Conservation (phyloP, 2,888 invertebrate species). For the Melanchra persicariae region DNA sequence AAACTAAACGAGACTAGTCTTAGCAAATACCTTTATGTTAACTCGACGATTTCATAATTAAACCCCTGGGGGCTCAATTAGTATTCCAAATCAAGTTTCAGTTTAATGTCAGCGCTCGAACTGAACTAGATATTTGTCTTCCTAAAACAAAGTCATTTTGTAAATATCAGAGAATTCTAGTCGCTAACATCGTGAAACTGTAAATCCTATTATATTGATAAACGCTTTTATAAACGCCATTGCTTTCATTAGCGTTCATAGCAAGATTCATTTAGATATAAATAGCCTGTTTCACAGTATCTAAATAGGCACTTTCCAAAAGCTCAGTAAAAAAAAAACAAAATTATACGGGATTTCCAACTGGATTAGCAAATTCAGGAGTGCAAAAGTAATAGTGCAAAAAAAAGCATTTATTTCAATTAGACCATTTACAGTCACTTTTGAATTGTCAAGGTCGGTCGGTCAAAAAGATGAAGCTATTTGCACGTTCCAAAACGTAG, state of each 20-base stretch:
- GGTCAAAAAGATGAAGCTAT: no score
- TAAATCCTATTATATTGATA: constrained; percentile 3
- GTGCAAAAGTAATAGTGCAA: no score
- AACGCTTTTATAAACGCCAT: constrained; percentile 7
- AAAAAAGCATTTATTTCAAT: no score
- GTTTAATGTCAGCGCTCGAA: constrained; percentile 14
- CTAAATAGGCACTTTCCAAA: neutral
- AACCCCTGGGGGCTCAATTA: constrained; percentile 11
- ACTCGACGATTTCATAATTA: constrained; percentile 10
- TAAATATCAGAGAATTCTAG: constrained; percentile 9
- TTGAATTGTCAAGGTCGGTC: no score
- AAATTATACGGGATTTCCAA: neutral
- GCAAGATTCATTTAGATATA: constrained; percentile 20
- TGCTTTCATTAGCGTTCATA: constrained; percentile 19
- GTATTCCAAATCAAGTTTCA: constrained; percentile 34
- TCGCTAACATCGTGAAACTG: constrained; percentile 5
- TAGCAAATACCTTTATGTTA: constrained; percentile 5
- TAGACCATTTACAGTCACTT: no score
- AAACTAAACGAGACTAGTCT: neutral
- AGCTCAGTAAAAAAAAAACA: neutral
- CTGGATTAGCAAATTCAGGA: neutral
- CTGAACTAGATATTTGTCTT: constrained; percentile 5
- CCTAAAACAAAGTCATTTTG: constrained; percentile 4
- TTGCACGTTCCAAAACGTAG: no score
- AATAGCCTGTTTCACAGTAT: neutral